Evolutionary conservation across 1,140 invertebrate genomes (phyloP).

Genomic region (Drosophila nigromelanica): DNA sequence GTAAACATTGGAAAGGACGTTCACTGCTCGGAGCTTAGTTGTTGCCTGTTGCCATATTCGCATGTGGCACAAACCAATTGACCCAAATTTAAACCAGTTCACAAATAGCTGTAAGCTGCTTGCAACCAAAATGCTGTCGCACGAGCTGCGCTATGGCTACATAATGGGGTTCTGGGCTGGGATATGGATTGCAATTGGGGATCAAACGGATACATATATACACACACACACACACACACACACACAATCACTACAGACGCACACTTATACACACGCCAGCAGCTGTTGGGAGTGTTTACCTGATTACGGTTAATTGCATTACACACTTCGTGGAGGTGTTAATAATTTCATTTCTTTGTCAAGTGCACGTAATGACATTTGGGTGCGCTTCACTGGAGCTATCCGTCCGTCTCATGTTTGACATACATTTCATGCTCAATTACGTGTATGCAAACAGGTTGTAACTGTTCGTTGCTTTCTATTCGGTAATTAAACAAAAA

Average conservation of each 20-base stretch:
- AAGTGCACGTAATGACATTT: constrained; percentile 30
- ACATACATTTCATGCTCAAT: constrained; percentile 46
- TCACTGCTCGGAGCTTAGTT: constrained; percentile 15
- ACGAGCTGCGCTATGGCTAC: constrained; percentile 5
- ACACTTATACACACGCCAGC: too few relatives aligned
- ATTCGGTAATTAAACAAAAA: constrained; percentile 29
- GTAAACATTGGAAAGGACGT: constrained; percentile 23
- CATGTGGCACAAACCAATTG: constrained; percentile 74
- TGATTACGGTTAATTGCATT: constrained; percentile 53
- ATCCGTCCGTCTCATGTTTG: constrained; percentile 12
- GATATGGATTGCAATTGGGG: not conserved
- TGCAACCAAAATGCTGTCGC: constrained; percentile 38
- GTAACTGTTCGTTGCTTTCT: constrained; percentile 3
- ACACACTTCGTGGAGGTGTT: constrained; percentile 37
- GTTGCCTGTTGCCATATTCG: constrained; percentile 30
- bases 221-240: constrained; percentile 7
- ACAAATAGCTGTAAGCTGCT: constrained; percentile 71
- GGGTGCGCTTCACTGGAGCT: not conserved
- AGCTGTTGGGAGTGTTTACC: constrained; percentile 25
- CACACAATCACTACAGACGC: too few relatives aligned
- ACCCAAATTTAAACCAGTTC: constrained; percentile 76
- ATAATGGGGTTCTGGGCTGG: not conserved
- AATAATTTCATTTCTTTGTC: constrained; percentile 50
- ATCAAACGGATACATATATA: too few relatives aligned
- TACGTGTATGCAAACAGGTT: constrained; percentile 31